Base-by-base conservation (phyloP, 2,797 vertebrate species). In the Eulemur mongoz region DNA sequence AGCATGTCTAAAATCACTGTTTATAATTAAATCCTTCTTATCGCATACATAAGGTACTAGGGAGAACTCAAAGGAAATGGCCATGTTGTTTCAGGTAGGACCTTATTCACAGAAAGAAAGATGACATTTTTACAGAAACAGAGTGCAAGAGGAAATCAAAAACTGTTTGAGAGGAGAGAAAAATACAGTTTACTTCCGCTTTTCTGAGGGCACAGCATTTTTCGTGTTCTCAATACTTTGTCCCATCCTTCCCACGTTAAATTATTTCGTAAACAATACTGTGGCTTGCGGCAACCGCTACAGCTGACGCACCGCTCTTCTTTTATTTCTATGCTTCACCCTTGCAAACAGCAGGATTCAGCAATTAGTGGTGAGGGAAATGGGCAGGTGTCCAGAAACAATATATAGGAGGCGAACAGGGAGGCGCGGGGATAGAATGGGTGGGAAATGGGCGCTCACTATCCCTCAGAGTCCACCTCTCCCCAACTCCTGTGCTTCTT, bases 381-480 rank as follows among this genome's bases (percentile, higher is more conserved):
- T 25, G 35, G 22, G 11, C 57, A 85, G 43, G 82, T 61, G 94
- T 63, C 63, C 69, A 4, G 1, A 48, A 27, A 15, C 0, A 32
- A 23, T 76, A 10, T 0, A 1, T 0, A 2, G 22, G 38, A 12
- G 35, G 52, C 2, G 5, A 20, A 23, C 0, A 2, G 1, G 18
- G n/a, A 14, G 30, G 54, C 12, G 18, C 7, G 15, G 11, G 7
- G 23, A 30, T 10, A 12, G 30, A 27, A 2, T 0, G 48, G 5
- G 4, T 7, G 59, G 48, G 38, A 52, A n/a, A 59, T 0, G 38
- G 54, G 43, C 6, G 25, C 73, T 22, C 13, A n/a, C 22, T 0
- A 7, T 12, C 20, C 50, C 8, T 45, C 27, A 15, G 35, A 57
- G 65, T 30, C 57, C 93, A 10, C 27, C 63, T 30, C 43, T 80